Evolutionary conservation across 1,140 invertebrate species (phyloP).

Genomic region (Diploscapter pachys): DNA sequence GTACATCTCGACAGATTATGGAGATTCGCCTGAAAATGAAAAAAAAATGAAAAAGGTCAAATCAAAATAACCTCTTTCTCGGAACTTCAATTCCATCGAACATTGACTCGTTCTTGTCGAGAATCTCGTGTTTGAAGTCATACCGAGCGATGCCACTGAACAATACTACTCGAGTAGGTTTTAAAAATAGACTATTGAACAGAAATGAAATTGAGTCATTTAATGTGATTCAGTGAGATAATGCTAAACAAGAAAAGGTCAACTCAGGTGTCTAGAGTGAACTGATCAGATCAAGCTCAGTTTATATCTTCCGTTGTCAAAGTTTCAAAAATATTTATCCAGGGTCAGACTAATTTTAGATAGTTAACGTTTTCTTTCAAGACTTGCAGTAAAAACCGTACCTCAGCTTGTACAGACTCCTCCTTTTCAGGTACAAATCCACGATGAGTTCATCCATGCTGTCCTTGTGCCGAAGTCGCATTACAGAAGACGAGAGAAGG

Average conservation of each 20-base stretch:
- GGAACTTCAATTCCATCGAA: constrained; percentile 70
- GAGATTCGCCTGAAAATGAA: constrained; percentile 72
- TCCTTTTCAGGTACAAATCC: constrained; percentile 75
- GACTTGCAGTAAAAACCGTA: constrained; percentile 59
- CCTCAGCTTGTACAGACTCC: constrained; percentile 91
- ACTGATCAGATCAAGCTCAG: too few species aligned
- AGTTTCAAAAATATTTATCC: neutral
- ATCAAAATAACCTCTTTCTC: constrained; percentile 59
- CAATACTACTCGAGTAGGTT: too few species aligned
- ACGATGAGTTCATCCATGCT: constrained; percentile 67
- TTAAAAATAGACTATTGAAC: too few species aligned
- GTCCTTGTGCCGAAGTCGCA: constrained; percentile 77
- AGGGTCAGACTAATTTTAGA: neutral
- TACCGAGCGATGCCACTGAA: constrained; percentile 76
- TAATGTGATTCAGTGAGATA: neutral
- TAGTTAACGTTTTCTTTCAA: constrained; percentile 4
- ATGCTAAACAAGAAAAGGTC: neutral
- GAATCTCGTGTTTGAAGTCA: constrained; percentile 86
- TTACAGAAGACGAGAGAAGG: constrained; percentile 79
- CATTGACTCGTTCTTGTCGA: constrained; percentile 71
- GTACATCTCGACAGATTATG: constrained; percentile 82
- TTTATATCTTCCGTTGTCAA: too few species aligned
- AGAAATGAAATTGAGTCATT: too few species aligned
- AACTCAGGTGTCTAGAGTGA: neutral
- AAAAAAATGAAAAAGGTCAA: too few species aligned